Evolutionary conservation across 2,797 vertebrate species (phyloP).

Genomic region (Xyrichtys novacula): DNA sequence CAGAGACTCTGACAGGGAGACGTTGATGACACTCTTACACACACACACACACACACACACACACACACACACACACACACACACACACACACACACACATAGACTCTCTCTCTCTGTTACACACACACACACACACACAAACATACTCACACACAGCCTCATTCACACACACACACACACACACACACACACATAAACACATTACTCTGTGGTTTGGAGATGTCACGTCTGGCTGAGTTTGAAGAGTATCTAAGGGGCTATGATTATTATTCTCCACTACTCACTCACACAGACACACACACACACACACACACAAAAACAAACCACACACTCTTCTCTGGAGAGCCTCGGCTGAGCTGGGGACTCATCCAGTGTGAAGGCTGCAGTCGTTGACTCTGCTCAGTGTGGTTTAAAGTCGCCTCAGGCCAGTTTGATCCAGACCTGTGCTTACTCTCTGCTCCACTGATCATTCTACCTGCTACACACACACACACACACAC

Average conservation of each 20-base stretch:
- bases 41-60: constrained; percentile 16
- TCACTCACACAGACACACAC: constrained; percentile 15
- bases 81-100: constrained; percentile 9
- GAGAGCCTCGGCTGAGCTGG: constrained; percentile 43
- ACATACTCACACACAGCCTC: too few species aligned
- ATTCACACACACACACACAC: constrained; percentile 18
- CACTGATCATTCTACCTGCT: constrained; percentile 27
- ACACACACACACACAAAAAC: constrained; percentile 13
- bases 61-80: constrained; percentile 26
- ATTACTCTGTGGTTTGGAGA: constrained; percentile 53
- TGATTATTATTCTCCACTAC: constrained; percentile 60
- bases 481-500: constrained; percentile 15
- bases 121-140: constrained; percentile 18
- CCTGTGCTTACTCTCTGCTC: constrained; percentile 39
- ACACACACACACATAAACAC: constrained; percentile 23
- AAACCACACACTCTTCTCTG: constrained; percentile 39
- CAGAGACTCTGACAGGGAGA: constrained; percentile 49
- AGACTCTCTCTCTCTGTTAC: constrained; percentile 29
- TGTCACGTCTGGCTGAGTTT: constrained; percentile 71
- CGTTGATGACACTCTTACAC: constrained; percentile 14
- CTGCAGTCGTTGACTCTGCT: constrained; percentile 43
- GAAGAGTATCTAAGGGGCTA: constrained; percentile 60
- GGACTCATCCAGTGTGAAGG: constrained; percentile 50
- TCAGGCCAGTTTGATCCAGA: constrained; percentile 55
- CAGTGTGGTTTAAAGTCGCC: constrained; percentile 37